These are phyloP conservation scores for Odontamblyopus rebecca DNA, from an alignment of 2,797 vertebrate genomes.

Conservation along the genomic window DNA sequence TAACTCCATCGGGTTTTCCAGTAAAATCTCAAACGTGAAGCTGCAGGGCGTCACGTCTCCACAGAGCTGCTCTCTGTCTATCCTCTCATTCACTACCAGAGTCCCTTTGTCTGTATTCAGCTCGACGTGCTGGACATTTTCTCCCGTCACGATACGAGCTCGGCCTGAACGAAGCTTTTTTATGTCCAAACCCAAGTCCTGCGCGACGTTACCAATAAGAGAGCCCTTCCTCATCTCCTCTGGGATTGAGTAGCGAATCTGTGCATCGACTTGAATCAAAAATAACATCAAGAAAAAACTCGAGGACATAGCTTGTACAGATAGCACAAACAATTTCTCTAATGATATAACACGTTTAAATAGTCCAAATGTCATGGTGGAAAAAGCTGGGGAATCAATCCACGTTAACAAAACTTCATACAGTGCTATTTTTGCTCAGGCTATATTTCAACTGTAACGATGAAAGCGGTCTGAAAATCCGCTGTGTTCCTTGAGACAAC, in stretches of 20 bases:
- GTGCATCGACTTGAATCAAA: slow-evolving; percentile 25
- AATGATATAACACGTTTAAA: background rate
- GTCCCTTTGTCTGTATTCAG: slow-evolving; percentile 57
- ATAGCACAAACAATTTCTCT: background rate
- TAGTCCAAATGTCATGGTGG: background rate
- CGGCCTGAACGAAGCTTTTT: slow-evolving; percentile 43
- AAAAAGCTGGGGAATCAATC: background rate
- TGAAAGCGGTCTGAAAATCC: too few species aligned
- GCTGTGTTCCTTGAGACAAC: too few species aligned
- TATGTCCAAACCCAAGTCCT: slow-evolving; percentile 55
- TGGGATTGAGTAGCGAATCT: slow-evolving; percentile 59
- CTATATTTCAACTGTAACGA: too few species aligned
- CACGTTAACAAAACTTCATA: background rate
- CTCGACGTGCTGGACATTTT: slow-evolving; percentile 45
- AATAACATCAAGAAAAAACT: slow-evolving; percentile 29
- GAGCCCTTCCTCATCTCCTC: slow-evolving; percentile 59
- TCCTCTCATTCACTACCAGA: slow-evolving; percentile 59
- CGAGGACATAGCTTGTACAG: background rate
- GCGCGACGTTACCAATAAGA: slow-evolving; percentile 55
- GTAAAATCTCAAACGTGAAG: slow-evolving; percentile 58
- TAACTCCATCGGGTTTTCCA: slow-evolving; percentile 61
- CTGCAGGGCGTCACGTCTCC: slow-evolving; percentile 57
- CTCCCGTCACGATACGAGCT: slow-evolving; percentile 50
- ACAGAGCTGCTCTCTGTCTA: slow-evolving; percentile 65
- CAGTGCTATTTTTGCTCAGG: background rate